Percentiles rank a stretch among this genome's conserved stretches.
Evolutionary conservation across 2,888 invertebrate species (phyloP).

Genomic region (Alitta virens): DNA sequence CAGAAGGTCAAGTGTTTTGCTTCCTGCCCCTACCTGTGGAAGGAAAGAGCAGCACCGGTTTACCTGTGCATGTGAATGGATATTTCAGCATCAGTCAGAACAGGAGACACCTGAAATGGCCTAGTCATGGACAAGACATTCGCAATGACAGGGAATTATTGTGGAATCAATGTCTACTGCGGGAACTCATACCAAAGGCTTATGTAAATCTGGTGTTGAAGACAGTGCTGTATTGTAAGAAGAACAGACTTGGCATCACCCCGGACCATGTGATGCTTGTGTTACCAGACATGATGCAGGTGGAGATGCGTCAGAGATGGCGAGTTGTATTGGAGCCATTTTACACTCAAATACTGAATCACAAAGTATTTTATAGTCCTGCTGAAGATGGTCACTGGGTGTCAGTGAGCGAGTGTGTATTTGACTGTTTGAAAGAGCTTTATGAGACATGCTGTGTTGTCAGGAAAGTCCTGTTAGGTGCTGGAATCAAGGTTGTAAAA

Average conservation of each 20-base stretch:
- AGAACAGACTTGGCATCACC: constrained; percentile 1
- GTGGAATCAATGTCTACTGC: constrained; percentile 46
- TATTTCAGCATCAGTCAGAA: constrained; percentile 48
- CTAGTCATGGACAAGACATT: constrained; percentile 35
- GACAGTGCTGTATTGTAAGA: constrained; percentile 15
- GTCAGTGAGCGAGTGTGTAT: constrained; percentile 17
- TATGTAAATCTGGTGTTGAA: constrained; percentile 31
- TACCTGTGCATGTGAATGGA: constrained; percentile 51
- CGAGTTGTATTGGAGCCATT: constrained; percentile 23
- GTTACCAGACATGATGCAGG: constrained; percentile 27
- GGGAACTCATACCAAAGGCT: constrained; percentile 39
- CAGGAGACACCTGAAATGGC: constrained; percentile 49
- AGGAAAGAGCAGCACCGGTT: constrained; percentile 38
- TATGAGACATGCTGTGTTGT: constrained; percentile 6
- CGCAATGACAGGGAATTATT: constrained; percentile 35
- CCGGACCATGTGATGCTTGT: constrained; percentile 17
- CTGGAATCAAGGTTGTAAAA: constrained; percentile 16
- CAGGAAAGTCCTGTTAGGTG: constrained; percentile 14
- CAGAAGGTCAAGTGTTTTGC: constrained; percentile 45
- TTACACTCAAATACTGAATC: constrained; percentile 19
- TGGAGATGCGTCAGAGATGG: constrained; percentile 28
- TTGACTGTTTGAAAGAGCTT: constrained; percentile 27
- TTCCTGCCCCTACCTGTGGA: constrained; percentile 49
- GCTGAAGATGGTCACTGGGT: constrained; percentile 20
- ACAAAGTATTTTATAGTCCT: constrained; percentile 19